These are phyloP conservation scores for Euwallacea fornicatus DNA, from an alignment of 1,140 invertebrate species.

Conservation along the genomic window DNA sequence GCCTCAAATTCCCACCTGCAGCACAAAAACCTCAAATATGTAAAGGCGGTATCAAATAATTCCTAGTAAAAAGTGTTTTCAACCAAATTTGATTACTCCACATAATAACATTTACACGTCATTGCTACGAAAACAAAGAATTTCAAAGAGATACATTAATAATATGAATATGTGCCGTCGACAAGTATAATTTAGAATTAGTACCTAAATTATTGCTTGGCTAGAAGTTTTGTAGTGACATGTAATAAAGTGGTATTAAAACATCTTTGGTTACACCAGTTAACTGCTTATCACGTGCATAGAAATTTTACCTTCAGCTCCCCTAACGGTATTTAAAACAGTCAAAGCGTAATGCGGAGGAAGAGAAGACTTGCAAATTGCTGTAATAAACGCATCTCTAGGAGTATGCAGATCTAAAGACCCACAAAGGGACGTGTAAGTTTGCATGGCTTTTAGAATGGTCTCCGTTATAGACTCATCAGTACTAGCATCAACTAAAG, in stretches of 20 bases:
- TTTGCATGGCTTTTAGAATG: constrained; percentile 88
- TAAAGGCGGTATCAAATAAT: too few species aligned
- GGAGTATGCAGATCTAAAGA: constrained; percentile 70
- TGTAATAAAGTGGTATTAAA: too few species aligned
- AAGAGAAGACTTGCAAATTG: constrained; percentile 91
- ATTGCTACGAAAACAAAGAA: too few species aligned
- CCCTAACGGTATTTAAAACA: constrained; percentile 69
- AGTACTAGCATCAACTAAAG: constrained; percentile 92
- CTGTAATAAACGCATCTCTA: constrained; percentile 90
- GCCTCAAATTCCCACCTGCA: constrained; percentile 55
- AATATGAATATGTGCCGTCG: too few species aligned
- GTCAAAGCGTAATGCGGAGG: constrained; percentile 94
- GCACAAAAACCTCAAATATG: neutral
- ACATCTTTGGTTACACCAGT: too few species aligned
- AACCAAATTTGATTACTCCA: too few species aligned
- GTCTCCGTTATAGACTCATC: constrained; percentile 89
- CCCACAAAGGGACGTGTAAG: constrained; percentile 80
- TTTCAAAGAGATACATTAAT: too few species aligned
- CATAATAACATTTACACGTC: too few species aligned
- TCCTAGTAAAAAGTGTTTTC: too few species aligned
- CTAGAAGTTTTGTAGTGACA: too few species aligned
- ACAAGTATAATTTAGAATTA: too few species aligned
- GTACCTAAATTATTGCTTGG: too few species aligned
- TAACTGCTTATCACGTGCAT: neutral
- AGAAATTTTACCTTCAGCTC: neutral